Evolutionary conservation across 2,888 invertebrate species (phyloP).

Genomic region (Pemphredon lugubris): DNA sequence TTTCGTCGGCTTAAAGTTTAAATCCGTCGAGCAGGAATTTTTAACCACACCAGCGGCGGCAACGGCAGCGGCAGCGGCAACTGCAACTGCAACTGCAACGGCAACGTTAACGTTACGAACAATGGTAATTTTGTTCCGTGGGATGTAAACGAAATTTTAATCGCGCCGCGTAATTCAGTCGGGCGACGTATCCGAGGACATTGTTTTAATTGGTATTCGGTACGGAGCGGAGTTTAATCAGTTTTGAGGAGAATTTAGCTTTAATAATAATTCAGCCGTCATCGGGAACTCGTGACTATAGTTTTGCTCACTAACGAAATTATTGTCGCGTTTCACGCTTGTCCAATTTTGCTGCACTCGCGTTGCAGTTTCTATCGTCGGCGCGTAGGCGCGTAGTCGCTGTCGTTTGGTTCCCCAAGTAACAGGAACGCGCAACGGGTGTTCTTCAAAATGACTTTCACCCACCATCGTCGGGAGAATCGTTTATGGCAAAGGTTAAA

Average conservation of each 20-base stretch:
- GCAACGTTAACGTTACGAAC: too few species aligned
- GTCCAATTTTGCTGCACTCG: too few species aligned
- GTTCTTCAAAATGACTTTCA: constrained; percentile 58
- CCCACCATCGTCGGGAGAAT: constrained; percentile 32
- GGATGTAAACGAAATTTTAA: constrained; percentile 11
- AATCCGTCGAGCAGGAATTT: too few species aligned
- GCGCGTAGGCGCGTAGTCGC: constrained; percentile 7
- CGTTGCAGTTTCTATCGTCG: constrained; percentile 13
- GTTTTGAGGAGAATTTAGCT: constrained; percentile 34
- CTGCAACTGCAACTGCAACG: too few species aligned
- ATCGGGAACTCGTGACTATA: not conserved
- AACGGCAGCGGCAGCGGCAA: too few species aligned
- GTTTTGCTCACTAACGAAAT: not conserved
- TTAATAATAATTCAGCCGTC: constrained; percentile 15
- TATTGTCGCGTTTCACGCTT: not conserved
- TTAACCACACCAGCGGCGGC: too few species aligned
- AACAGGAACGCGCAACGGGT: constrained; percentile 12
- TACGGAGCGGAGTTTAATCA: constrained; percentile 39
- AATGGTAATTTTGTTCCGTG: too few species aligned
- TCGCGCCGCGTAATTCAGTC: constrained; percentile 37
- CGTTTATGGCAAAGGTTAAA: constrained; percentile 6
- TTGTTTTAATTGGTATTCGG: constrained; percentile 34
- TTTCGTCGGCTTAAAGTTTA: too few species aligned
- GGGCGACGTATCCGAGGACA: not conserved
- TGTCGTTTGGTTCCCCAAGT: constrained; percentile 27